Conservation (phyloP, 2,113 vertebrate genomes). For the Noctilio leporinus region DNA sequence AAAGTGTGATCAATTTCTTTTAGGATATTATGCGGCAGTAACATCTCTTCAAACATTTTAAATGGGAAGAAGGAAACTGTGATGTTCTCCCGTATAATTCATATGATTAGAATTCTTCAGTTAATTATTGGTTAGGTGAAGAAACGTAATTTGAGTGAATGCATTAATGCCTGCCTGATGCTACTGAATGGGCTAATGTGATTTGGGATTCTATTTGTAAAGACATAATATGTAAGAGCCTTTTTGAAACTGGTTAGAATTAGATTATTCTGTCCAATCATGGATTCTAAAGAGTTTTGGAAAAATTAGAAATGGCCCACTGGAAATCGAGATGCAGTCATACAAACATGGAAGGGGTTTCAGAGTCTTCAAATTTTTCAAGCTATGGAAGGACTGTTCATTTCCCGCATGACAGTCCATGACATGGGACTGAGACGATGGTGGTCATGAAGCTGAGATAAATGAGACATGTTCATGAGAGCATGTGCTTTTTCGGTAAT, state of each 20-base stretch:
- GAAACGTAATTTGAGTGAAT: constrained; percentile 24
- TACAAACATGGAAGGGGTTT: background rate
- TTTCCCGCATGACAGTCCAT: background rate
- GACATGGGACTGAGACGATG: background rate
- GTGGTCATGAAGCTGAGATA: background rate
- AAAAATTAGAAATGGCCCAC: background rate
- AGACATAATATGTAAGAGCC: background rate
- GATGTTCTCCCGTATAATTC: constrained; percentile 32
- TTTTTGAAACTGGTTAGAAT: background rate
- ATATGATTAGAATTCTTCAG: constrained; percentile 41
- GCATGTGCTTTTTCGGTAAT: background rate
- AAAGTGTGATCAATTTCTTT: constrained; percentile 75
- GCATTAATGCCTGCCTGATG: background rate
- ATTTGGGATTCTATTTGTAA: background rate
- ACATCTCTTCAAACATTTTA: constrained; percentile 69
- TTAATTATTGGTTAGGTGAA: constrained; percentile 41
- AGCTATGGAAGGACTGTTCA: background rate
- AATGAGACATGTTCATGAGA: background rate
- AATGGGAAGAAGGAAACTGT: constrained; percentile 58
- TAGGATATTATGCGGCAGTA: constrained; percentile 69
- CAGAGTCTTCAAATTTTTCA: background rate
- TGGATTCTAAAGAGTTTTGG: background rate
- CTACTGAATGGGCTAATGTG: background rate
- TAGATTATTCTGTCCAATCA: background rate
- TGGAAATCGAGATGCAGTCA: background rate